Base-by-base conservation (phyloP, 2,888 invertebrate genomes). In the Masnerella sp. region DNA sequence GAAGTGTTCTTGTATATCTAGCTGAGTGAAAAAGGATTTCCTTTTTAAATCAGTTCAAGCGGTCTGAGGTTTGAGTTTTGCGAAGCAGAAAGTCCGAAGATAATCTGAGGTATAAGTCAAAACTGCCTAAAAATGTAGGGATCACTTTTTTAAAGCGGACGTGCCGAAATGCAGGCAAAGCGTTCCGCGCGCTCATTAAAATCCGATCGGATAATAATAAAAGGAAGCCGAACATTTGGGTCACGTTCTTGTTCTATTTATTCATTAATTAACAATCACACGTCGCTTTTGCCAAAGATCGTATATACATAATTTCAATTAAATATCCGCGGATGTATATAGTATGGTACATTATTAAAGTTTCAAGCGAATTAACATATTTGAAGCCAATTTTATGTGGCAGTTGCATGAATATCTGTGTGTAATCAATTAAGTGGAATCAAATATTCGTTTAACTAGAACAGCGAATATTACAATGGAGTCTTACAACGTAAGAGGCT, bases 41-140 rank as follows among this genome's bases (percentile, higher is more conserved):
- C 58, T 64, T 71, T 71, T 71, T 51, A 71, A 71, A 71, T 64
- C 70, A 71, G 70, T 71, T 71, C 70, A 64, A 64, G 51, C 70
- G 70, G 70, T 52, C 58, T 64, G 62, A 58, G 45, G 51, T 71
- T 61, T 43, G 58, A 64, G 43, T 71, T 71, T 64, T 20, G 51
- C 64, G 43, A 45, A 43, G 56, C 61, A 64, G 61, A 71, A 56
- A 71, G 64, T 59, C 45, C 56, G 40, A 70, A 71, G 59, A 72
- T 72, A 65, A 65, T 72, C 65, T 34, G 34, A 47, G 34, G 43
- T 56, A 62, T 70, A 64, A 71, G 64, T 71, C 71, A 58, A 64
- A 71, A 64, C 61, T 52, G 56, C 42, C 58, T 49, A 43, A 56
- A 70, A 70, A 70, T 58, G 36, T 43, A 70, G 56, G 22, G 47